Evolutionary conservation across 2,113 vertebrate species (phyloP).

Genomic region (Elephantulus edwardii): DNA sequence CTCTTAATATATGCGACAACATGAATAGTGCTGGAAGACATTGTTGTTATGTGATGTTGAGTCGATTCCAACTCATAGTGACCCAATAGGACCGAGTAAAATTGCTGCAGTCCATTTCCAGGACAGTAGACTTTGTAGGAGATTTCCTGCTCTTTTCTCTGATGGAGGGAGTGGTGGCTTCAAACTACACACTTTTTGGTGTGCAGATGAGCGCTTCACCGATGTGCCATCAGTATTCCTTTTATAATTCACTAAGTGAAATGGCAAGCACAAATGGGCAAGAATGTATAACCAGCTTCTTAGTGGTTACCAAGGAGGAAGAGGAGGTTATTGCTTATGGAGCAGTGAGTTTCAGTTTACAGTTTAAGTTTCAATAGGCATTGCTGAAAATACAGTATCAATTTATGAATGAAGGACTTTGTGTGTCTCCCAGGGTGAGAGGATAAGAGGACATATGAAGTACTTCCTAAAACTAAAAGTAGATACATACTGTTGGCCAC

Average conservation of each 20-base stretch:
- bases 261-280: neutral
- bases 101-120: neutral
- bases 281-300: neutral
- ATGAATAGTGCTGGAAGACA: neutral
- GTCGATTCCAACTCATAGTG: neutral
- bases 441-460: conserved; percentile 2
- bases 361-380: neutral
- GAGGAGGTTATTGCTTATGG: neutral
- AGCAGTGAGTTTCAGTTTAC: neutral
- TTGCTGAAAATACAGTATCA: neutral
- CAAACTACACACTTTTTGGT: neutral
- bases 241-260: neutral
- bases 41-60: neutral
- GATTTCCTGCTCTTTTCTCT: neutral
- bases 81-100: neutral
- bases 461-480: conserved; percentile 46
- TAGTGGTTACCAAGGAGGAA: neutral
- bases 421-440: conserved; percentile 30
- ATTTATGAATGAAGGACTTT: conserved; percentile 29
- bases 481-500: neutral
- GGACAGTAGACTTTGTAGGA: neutral
- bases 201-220: neutral
- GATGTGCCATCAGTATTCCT: neutral
- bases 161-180: neutral
- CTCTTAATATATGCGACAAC: neutral